Evolutionary conservation across 2,888 invertebrate species (phyloP).

Genomic region (Oligia latruncula): DNA sequence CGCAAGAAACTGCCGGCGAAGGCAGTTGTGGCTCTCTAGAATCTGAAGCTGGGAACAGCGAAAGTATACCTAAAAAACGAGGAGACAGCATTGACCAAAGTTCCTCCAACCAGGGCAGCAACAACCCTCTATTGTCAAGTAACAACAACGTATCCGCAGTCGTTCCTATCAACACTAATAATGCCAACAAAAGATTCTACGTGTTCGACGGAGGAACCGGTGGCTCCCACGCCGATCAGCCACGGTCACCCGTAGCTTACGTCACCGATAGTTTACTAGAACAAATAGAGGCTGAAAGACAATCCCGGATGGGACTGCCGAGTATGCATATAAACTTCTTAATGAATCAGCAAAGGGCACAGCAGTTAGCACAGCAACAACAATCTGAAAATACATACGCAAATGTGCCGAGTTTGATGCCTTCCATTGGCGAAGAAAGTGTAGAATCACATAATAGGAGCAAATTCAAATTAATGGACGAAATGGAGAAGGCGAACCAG

Average conservation of each 20-base stretch:
- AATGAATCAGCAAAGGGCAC: slow-evolving; percentile 84
- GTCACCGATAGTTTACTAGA: slow-evolving; percentile 87
- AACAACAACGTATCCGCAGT: slow-evolving; percentile 86
- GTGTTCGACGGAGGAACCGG: slow-evolving; percentile 86
- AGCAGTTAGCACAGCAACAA: slow-evolving; percentile 80
- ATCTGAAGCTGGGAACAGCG: slow-evolving; percentile 85
- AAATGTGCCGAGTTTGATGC: slow-evolving; percentile 85
- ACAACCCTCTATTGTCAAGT: slow-evolving; percentile 86
- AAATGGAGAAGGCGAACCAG: slow-evolving; percentile 88
- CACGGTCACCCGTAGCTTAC: slow-evolving; percentile 86
- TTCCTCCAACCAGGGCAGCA: slow-evolving; percentile 89
- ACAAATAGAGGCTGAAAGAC: slow-evolving; percentile 87
- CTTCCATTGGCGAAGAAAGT: slow-evolving; percentile 90
- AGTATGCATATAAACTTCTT: slow-evolving; percentile 88
- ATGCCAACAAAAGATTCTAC: slow-evolving; percentile 85
- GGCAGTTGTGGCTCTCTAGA: slow-evolving; percentile 88
- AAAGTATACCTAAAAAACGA: slow-evolving; percentile 82
- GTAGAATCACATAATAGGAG: slow-evolving; percentile 88
- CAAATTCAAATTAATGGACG: slow-evolving; percentile 90
- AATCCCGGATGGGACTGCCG: slow-evolving; percentile 86
- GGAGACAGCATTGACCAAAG: slow-evolving; percentile 86
- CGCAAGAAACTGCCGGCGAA: slow-evolving; percentile 84
- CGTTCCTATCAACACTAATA: slow-evolving; percentile 85
- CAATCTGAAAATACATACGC: slow-evolving; percentile 79
- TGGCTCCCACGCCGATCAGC: slow-evolving; percentile 80